These are phyloP conservation scores for Halcyon leucocephala DNA, from an alignment of 2,797 vertebrate genomes.

Conservation along the genomic window DNA sequence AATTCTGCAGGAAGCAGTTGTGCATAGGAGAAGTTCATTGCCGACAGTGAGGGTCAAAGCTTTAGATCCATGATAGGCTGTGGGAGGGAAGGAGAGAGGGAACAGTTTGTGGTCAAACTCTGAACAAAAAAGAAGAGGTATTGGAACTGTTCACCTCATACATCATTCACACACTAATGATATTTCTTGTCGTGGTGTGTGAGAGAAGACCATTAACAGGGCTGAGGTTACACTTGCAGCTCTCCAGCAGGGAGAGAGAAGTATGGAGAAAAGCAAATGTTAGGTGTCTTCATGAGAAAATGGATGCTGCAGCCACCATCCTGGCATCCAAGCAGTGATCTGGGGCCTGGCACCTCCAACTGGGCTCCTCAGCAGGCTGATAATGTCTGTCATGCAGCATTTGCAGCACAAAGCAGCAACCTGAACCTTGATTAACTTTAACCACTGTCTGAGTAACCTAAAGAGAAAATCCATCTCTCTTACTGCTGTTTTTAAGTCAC, in stretches of 20 bases:
- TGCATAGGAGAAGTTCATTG: neutral
- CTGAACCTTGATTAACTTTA: constrained; percentile 1
- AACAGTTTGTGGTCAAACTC: neutral
- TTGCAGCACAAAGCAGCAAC: neutral
- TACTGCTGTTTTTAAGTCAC: neutral
- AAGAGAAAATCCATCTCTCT: constrained; percentile 11
- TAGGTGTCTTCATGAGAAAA: neutral
- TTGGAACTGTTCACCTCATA: neutral
- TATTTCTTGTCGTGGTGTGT: neutral
- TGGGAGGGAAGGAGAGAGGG: neutral
- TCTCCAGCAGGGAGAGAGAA: neutral
- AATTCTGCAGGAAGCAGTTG: constrained; percentile 20
- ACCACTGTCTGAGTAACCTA: neutral
- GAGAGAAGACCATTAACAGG: neutral
- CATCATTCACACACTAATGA: neutral
- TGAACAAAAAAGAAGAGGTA: neutral
- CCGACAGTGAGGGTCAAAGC: neutral
- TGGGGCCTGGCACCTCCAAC: neutral
- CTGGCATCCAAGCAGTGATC: neutral
- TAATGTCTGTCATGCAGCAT: neutral
- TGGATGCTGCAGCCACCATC: neutral
- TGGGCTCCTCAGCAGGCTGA: neutral
- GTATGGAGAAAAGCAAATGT: neutral
- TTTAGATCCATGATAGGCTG: neutral
- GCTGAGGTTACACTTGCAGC: neutral